Base-by-base conservation (phyloP, 2,888 invertebrate species). In the Liodrosophila aerea region DNA sequence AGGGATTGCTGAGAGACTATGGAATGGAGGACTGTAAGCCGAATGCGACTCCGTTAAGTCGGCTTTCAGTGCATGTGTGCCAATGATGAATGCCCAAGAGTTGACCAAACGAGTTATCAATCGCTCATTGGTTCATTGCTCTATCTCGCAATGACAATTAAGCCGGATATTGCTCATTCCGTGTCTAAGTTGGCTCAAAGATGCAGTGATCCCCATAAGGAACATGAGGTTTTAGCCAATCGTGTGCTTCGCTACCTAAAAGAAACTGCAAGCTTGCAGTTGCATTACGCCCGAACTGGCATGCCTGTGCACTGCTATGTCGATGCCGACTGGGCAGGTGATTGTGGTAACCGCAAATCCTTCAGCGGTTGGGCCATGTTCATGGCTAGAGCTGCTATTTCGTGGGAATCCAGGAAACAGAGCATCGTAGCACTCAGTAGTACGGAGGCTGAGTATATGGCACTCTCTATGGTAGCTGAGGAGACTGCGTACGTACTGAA, bases 401-500 rank as follows among this genome's bases (percentile, higher is more conserved):
- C 40, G 7, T 56, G 47, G 43, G 46, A 40, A 1, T 47, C 51
- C 2, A 59, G 51, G 43, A 50, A 59, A 30, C 54, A 59, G 31
- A 30, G 18, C 7, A 12, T 43, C 1, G 56, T 64, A 3, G 39
- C 56, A 4, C 60, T n/a, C n/a, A n/a, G n/a, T n/a, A n/a, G n/a
- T n/a, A n/a, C n/a, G n/a, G n/a, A n/a, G n/a, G n/a, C n/a, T n/a
- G n/a, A n/a, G n/a, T n/a, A n/a, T n/a, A n/a, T n/a, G n/a, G n/a
- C n/a, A n/a, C n/a, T n/a, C n/a, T n/a, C n/a, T n/a, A n/a, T n/a
- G n/a, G n/a, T n/a, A n/a, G n/a, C n/a, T n/a, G n/a, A n/a, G n/a
- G n/a, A 64, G 41, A 34, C 59, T 11, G 36, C 49, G 29, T 61
- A 64, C 7, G 30, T 63, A 1, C 47, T 34, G 30, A 60, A 53